phyloP scores from a whole-genome alignment of 2,888 invertebrate species.

The Netelia fuscicornis region DNA sequence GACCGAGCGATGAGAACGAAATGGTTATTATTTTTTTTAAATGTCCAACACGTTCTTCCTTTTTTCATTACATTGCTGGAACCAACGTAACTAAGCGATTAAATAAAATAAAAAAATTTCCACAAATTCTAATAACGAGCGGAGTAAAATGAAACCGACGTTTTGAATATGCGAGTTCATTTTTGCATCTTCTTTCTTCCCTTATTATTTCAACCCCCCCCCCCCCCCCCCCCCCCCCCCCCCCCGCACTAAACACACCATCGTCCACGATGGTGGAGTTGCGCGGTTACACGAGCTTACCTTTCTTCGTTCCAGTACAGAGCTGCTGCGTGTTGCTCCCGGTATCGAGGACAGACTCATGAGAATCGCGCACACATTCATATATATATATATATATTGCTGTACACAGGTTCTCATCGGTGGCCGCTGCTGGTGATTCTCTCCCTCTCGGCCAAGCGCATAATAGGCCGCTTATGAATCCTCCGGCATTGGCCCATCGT shows the following conservation, averaged over 20 bases:
- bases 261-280: constrained; percentile 30
- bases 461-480: constrained; percentile 68
- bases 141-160: no score
- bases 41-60: no score
- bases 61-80: no score
- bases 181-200: constrained; percentile 26
- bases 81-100: no score
- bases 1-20: neutral
- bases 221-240: no score
- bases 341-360: constrained; percentile 4
- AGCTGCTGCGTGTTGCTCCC: constrained; percentile 31
- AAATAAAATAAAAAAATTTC: no score
- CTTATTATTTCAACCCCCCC: constrained; percentile 32
- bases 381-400: neutral
- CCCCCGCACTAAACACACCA: neutral
- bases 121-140: no score
- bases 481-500: constrained; percentile 51
- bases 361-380: neutral
- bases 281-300: constrained; percentile 54
- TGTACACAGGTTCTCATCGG: neutral
- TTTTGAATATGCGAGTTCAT: constrained; percentile 28
- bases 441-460: constrained; percentile 44
- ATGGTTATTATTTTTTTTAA: no score
- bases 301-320: constrained; percentile 50
- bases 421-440: neutral